phyloP scores from a whole-genome alignment of 2,888 invertebrate genomes.

The Clivina fossor region DNA sequence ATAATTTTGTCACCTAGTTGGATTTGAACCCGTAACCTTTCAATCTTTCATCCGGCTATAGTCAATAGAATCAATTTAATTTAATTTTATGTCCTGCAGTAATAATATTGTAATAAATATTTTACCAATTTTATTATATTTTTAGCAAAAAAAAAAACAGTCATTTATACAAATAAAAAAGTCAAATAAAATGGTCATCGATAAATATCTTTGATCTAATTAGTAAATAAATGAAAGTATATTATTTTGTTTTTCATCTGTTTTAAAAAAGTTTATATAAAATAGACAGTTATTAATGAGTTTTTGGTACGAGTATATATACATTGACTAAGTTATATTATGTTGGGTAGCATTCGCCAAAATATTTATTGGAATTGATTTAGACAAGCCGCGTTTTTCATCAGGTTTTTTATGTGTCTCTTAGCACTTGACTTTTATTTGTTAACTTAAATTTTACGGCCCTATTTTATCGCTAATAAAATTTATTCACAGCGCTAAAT shows the following conservation, averaged over 20 bases:
- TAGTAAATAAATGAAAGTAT: neutral
- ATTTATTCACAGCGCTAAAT: too few relatives aligned
- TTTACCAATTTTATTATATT: neutral
- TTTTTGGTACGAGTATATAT: neutral
- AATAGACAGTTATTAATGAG: conserved; percentile 2
- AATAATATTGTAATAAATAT: neutral
- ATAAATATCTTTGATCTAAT: too few relatives aligned
- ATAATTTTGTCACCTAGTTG: too few relatives aligned
- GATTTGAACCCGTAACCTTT: too few relatives aligned
- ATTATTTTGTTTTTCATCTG: neutral
- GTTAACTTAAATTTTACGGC: too few relatives aligned
- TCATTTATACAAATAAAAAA: neutral
- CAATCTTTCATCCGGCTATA: too few relatives aligned
- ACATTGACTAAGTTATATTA: too few relatives aligned
- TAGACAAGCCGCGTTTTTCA: neutral
- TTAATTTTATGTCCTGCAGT: too few relatives aligned
- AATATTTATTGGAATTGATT: neutral
- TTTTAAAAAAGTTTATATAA: conserved; percentile 2
- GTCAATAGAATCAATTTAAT: too few relatives aligned
- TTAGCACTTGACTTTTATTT: too few relatives aligned
- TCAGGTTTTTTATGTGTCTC: neutral
- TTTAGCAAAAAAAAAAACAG: neutral
- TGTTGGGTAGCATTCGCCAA: too few relatives aligned
- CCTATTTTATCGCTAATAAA: too few relatives aligned
- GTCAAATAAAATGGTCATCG: neutral